Percentiles rank a stretch among this genome's conserved stretches.
These are phyloP conservation scores for Falcunculus frontatus DNA, from an alignment of 2,113 vertebrate species.

Conservation along the genomic window DNA sequence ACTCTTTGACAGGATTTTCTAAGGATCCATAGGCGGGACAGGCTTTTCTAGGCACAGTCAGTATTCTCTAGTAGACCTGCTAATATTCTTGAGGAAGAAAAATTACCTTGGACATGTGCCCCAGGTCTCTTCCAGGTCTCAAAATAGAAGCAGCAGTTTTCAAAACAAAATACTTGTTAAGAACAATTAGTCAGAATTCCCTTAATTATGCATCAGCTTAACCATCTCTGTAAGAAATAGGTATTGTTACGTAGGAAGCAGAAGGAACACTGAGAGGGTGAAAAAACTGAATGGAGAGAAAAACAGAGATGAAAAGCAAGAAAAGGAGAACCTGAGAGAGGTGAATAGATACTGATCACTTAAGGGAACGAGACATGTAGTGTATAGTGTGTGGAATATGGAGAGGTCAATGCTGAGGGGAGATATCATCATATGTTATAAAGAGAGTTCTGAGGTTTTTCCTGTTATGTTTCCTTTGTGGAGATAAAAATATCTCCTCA, in stretches of 20 bases:
- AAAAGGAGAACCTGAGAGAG: not conserved
- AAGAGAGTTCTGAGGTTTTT: not conserved
- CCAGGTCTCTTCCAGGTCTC: not conserved
- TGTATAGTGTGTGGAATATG: not conserved
- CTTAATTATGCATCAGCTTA: not conserved
- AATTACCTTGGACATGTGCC: not conserved
- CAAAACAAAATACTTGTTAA: not conserved
- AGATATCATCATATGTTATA: not conserved
- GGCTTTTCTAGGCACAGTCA: not conserved
- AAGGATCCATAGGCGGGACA: not conserved
- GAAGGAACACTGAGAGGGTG: not conserved
- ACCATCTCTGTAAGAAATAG: not conserved
- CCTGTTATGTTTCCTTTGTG: not conserved
- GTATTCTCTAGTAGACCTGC: not conserved
- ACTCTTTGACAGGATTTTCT: not conserved
- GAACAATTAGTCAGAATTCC: not conserved
- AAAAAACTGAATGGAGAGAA: not conserved
- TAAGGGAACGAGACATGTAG: fast-evolving
- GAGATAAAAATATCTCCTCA: not conserved
- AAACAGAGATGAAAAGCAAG: not conserved
- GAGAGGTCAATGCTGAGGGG: not conserved
- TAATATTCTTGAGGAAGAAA: not conserved
- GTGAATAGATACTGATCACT: not conserved
- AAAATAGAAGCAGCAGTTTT: not conserved
- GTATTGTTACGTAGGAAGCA: not conserved